Conservation (phyloP, 2,113 vertebrate species). For the Phaethornis superciliosus region DNA sequence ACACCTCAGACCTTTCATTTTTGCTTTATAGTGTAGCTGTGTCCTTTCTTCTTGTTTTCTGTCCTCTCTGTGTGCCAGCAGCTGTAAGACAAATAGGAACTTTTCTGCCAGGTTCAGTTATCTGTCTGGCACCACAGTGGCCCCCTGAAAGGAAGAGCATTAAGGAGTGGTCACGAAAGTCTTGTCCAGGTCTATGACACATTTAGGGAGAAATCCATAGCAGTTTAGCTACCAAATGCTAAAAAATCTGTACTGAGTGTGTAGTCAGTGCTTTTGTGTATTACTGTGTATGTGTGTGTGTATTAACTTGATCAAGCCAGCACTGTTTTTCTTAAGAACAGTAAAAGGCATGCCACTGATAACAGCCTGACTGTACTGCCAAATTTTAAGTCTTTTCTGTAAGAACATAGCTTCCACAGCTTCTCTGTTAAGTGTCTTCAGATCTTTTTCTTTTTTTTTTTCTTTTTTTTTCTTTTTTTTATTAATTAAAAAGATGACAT, state of each 20-base stretch:
- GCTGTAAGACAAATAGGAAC: background rate
- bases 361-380: conserved; percentile 1
- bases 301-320: background rate
- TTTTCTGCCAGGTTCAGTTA: background rate
- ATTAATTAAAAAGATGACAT: background rate
- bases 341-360: background rate
- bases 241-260: background rate
- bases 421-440: conserved; percentile 28
- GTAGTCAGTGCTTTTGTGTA: background rate
- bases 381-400: conserved; percentile 1
- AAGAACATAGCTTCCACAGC: background rate
- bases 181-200: background rate
- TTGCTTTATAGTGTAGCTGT: background rate
- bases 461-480: background rate
- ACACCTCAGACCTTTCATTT: background rate
- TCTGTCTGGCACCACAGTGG: background rate
- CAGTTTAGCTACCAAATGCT: background rate
- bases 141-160: background rate
- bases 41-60: background rate
- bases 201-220: background rate
- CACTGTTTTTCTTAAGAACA: conserved; percentile 4
- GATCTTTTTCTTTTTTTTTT: background rate
- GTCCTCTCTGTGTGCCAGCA: background rate
- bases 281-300: background rate
- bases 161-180: background rate